Percentiles rank a stretch among this genome's conserved stretches.
phyloP scores from a whole-genome alignment of 1,140 invertebrate species.

The Macrotrachela quadricornifera region DNA sequence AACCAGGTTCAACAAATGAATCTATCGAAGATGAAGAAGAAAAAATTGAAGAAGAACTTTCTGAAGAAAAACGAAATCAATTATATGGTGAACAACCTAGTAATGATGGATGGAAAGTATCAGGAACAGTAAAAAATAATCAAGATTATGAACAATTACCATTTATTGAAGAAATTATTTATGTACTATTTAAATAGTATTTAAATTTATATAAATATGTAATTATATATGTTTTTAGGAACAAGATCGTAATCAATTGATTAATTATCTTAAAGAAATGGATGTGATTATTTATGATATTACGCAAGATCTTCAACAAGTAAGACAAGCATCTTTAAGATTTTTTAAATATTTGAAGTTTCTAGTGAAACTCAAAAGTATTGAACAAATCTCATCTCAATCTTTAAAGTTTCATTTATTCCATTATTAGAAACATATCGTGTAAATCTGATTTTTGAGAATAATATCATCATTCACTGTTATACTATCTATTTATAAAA shows the following conservation, averaged over 20 bases:
- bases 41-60: constrained; percentile 31
- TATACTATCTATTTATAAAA: too few species aligned
- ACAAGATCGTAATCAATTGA: constrained; percentile 25
- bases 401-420: too few species aligned
- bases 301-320: constrained; percentile 23
- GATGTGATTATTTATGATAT: constrained; percentile 32
- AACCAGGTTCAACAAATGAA: constrained; percentile 10
- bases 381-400: too few species aligned
- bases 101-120: constrained; percentile 26
- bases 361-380: too few species aligned
- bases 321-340: too few species aligned
- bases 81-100: constrained; percentile 12
- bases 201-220: background rate
- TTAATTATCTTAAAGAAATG: constrained; percentile 27
- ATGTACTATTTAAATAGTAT: constrained; percentile 19
- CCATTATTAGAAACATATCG: too few species aligned
- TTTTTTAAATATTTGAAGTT: too few species aligned
- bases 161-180: constrained; percentile 25
- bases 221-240: constrained; percentile 15
- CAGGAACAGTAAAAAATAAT: constrained; percentile 23
- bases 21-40: constrained; percentile 32
- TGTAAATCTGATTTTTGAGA: too few species aligned
- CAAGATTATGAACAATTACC: constrained; percentile 17
- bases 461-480: too few species aligned
- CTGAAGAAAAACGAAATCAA: constrained; percentile 27